phyloP scores from a whole-genome alignment of 1,140 invertebrate genomes.

The Drosophila watanabei region DNA sequence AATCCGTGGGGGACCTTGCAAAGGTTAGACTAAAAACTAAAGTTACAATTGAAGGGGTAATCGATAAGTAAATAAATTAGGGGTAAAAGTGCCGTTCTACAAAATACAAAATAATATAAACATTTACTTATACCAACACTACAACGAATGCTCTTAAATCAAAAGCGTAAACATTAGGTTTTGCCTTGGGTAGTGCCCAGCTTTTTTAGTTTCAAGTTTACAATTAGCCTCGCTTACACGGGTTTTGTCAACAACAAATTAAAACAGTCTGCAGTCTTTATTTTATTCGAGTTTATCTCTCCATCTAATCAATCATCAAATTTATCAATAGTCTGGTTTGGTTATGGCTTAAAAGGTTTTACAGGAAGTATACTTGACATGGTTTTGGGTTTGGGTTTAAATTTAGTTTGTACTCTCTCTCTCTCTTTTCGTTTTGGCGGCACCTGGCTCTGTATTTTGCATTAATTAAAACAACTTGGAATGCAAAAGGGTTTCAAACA shows the following conservation, averaged over 20 bases:
- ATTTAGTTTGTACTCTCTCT: slow-evolving; percentile 22
- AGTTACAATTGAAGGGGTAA: slow-evolving; percentile 6
- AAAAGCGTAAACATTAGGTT: slow-evolving; percentile 46
- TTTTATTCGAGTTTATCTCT: slow-evolving; percentile 64
- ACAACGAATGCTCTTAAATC: slow-evolving; percentile 64
- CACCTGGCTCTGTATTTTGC: slow-evolving; percentile 69
- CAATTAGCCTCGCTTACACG: slow-evolving; percentile 42
- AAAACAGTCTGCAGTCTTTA: slow-evolving; percentile 78
- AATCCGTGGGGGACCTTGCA: slow-evolving; percentile 39
- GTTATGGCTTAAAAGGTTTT: slow-evolving; percentile 28
- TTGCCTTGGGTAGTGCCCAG: slow-evolving; percentile 26
- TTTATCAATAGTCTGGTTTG: slow-evolving; percentile 50
- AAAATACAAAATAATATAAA: slow-evolving; percentile 71
- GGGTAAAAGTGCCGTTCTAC: slow-evolving; percentile 77
- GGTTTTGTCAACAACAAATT: slow-evolving; percentile 61
- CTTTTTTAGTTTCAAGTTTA: slow-evolving; percentile 16
- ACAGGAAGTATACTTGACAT: slow-evolving; percentile 55
- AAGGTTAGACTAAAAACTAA: slow-evolving; percentile 49
- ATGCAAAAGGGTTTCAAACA: slow-evolving; percentile 79
- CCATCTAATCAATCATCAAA: slow-evolving; percentile 38
- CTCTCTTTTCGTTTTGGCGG: slow-evolving; percentile 53
- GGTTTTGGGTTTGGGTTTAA: slow-evolving; percentile 54
- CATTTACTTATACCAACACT: slow-evolving; percentile 61
- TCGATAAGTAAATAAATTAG: slow-evolving; percentile 4
- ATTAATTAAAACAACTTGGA: slow-evolving; percentile 82